Evolutionary conservation across 2,113 vertebrate species (phyloP).

Genomic region (cattle (Bos taurus)): ARS-UCD2.0 NC_037344.1:34562501-34563000

Average conservation of each 20-base stretch:
- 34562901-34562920: background rate
- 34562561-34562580: background rate
- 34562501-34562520: background rate
- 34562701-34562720: background rate
- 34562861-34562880: background rate
- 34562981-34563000: background rate
- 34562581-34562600: background rate
- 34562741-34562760: background rate
- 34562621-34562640: background rate
- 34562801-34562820: background rate
- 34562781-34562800: background rate
- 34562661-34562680: background rate
- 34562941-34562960: background rate
- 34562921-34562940: background rate
- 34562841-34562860: background rate
- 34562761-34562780: background rate
- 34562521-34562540: background rate
- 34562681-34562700: background rate
- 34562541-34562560: background rate
- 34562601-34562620: background rate
- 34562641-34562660: background rate
- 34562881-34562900: background rate
- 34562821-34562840: background rate
- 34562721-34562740: background rate
- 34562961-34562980: background rate